Evolutionary conservation across 2,888 invertebrate species (phyloP).

Genomic region (Girardia tigrina): DNA sequence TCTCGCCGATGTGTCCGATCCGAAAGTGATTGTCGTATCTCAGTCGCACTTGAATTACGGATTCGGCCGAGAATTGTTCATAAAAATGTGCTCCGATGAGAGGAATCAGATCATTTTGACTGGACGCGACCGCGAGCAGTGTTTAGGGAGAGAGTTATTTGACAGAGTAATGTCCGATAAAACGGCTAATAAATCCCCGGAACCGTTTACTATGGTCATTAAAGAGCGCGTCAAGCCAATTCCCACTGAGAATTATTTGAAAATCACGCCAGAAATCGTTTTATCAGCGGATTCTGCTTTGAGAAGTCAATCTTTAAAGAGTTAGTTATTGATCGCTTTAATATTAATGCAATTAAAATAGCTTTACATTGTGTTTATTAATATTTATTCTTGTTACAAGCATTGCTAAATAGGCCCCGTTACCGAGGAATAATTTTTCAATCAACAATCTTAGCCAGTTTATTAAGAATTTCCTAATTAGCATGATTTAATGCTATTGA

Average conservation of each 20-base stretch:
- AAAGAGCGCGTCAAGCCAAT: background rate
- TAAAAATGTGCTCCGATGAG: background rate
- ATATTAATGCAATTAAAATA: too few relatives aligned
- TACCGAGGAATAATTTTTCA: too few relatives aligned
- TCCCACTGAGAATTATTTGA: background rate
- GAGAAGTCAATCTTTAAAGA: background rate
- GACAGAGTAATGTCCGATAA: background rate
- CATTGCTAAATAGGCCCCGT: too few relatives aligned
- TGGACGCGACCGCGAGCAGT: background rate
- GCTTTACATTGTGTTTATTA: too few relatives aligned
- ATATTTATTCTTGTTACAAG: too few relatives aligned
- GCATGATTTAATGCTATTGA: too few relatives aligned
- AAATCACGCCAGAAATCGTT: slow-evolving; percentile 12
- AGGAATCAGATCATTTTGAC: slow-evolving; percentile 2
- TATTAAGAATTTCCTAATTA: too few relatives aligned
- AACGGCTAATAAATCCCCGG: background rate
- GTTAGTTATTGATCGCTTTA: too few relatives aligned
- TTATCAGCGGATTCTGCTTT: slow-evolving; percentile 63
- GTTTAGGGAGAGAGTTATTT: background rate
- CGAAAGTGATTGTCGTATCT: background rate
- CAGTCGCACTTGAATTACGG: slow-evolving; percentile 14
- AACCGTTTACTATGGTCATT: background rate
- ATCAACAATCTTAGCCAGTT: too few relatives aligned
- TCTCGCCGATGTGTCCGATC: slow-evolving; percentile 8
- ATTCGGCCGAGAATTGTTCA: background rate